A percentile compares a stretch with the other conserved stretches of the same genome.
These are phyloP conservation scores for Trigoniulus corallinus DNA, from an alignment of 1,140 invertebrate species.

Conservation along the genomic window DNA sequence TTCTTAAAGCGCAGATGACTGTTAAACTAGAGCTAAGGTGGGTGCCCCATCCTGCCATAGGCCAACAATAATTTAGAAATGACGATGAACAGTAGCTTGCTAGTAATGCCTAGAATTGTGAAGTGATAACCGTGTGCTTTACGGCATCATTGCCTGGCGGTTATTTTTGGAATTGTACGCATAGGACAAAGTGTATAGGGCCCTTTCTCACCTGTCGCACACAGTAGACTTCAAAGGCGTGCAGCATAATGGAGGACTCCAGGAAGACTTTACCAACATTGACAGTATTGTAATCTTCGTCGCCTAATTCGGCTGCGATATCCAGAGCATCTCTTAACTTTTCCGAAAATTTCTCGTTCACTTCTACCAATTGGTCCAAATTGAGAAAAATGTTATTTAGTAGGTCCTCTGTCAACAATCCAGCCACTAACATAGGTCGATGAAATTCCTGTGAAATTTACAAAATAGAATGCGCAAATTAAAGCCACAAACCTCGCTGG, in stretches of 20 bases:
- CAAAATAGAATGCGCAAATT: background rate
- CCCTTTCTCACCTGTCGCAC: slow-evolving; percentile 37
- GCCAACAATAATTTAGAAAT: too few relatives aligned
- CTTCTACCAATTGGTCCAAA: slow-evolving; percentile 74
- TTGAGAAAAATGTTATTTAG: slow-evolving; percentile 84
- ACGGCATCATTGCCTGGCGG: too few relatives aligned
- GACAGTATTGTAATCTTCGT: slow-evolving; percentile 69
- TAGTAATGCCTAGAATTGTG: too few relatives aligned
- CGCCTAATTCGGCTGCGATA: slow-evolving; percentile 54
- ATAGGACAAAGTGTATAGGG: too few relatives aligned
- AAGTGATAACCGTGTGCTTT: too few relatives aligned
- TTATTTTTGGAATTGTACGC: too few relatives aligned
- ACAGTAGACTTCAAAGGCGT: slow-evolving; percentile 88
- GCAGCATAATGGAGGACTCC: slow-evolving; percentile 74
- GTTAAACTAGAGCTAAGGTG: too few relatives aligned
- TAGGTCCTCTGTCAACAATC: slow-evolving; percentile 36
- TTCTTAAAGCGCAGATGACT: too few relatives aligned
- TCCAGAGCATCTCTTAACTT: slow-evolving; percentile 73
- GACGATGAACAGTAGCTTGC: too few relatives aligned
- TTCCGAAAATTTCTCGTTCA: slow-evolving; percentile 68
- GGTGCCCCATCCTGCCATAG: too few relatives aligned
- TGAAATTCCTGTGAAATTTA: slow-evolving; percentile 58
- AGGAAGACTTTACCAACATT: slow-evolving; percentile 81
- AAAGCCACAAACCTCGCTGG: background rate
- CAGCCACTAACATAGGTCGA: slow-evolving; percentile 77